phyloP scores from a whole-genome alignment of 1,140 invertebrate species.

The Eurosta solidaginis region DNA sequence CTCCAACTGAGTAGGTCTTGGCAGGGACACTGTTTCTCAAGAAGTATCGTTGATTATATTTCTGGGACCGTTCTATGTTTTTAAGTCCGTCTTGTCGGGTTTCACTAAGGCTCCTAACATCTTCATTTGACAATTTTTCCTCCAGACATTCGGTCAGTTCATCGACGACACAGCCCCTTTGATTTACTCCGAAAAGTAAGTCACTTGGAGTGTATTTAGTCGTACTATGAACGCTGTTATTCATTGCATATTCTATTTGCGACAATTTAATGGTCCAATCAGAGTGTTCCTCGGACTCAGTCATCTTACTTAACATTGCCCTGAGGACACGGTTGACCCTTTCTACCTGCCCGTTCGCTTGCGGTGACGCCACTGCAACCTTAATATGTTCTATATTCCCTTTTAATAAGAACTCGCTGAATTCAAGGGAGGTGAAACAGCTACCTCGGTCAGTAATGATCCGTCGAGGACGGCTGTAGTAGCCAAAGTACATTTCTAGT shows the following conservation, averaged over 20 bases:
- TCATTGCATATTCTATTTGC: slow-evolving; percentile 41
- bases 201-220: too few relatives aligned
- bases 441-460: slow-evolving; percentile 44
- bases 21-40: background rate
- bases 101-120: background rate
- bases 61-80: background rate
- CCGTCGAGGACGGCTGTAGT: background rate
- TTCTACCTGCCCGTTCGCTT: too few relatives aligned
- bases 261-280: slow-evolving; percentile 37
- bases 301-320: slow-evolving; percentile 33
- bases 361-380: slow-evolving; percentile 26
- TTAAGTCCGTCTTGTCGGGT: background rate
- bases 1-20: background rate
- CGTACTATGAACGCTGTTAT: slow-evolving; percentile 43
- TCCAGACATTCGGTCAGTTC: too few relatives aligned
- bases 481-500: too few relatives aligned
- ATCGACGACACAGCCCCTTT: too few relatives aligned
- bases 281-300: background rate
- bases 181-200: too few relatives aligned
- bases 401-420: too few relatives aligned
- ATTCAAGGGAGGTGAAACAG: slow-evolving; percentile 42
- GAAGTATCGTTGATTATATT: background rate
- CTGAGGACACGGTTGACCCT: too few relatives aligned
- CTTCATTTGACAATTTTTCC: background rate
- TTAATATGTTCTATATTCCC: too few relatives aligned